Conservation (phyloP, 2,113 vertebrate species). For the Gasterosteus aculeatus region DNA sequence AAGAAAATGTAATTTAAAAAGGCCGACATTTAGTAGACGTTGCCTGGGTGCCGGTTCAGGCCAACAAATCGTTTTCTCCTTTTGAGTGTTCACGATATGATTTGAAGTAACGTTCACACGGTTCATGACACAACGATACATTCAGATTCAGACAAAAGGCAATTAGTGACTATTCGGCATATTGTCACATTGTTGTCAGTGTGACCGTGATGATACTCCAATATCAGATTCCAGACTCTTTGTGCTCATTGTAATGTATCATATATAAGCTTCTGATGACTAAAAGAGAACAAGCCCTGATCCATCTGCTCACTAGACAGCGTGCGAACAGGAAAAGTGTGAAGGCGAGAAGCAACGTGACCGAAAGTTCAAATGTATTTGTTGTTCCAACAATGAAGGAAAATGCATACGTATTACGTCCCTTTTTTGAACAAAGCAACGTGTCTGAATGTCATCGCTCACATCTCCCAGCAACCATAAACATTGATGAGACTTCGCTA, state of each 20-base stretch:
- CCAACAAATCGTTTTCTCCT: neutral
- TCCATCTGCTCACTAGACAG: constrained; percentile 1
- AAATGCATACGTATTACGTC: neutral
- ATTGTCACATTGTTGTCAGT: neutral
- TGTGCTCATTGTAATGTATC: constrained; percentile 5
- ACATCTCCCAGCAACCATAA: constrained; percentile 57
- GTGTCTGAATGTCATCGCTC: constrained; percentile 54
- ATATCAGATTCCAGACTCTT: constrained; percentile 9
- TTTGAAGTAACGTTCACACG: no score
- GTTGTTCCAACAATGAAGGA: neutral
- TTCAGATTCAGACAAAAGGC: neutral
- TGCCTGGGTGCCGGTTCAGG: neutral
- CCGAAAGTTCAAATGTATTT: neutral
- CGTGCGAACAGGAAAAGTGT: constrained; percentile 11
- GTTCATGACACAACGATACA: neutral
- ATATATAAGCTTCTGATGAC: constrained; percentile 10
- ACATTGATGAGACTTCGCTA: constrained; percentile 62
- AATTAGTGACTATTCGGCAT: neutral
- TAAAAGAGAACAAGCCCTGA: neutral
- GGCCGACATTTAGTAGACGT: neutral
- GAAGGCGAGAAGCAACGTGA: neutral
- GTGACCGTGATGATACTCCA: constrained; percentile 1
- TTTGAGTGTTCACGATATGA: neutral
- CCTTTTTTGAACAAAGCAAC: constrained; percentile 8
- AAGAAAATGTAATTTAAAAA: no score